phyloP scores from a whole-genome alignment of 2,888 invertebrate genomes.

The Orthosia gracilis region DNA sequence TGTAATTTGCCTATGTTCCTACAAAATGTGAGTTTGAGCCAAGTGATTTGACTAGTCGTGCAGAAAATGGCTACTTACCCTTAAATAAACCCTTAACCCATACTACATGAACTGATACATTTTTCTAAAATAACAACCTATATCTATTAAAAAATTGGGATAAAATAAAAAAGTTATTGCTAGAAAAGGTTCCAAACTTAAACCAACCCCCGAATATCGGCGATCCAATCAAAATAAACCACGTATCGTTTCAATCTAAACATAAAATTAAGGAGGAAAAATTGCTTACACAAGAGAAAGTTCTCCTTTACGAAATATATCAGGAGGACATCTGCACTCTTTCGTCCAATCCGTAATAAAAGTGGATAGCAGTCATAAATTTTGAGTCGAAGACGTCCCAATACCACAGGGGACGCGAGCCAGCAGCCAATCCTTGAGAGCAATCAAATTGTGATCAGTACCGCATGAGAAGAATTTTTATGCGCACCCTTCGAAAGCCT shows the following conservation, averaged over 20 bases:
- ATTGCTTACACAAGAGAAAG: slow-evolving; percentile 65
- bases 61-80: background rate
- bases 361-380: slow-evolving; percentile 85
- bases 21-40: background rate
- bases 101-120: too few species aligned
- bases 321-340: slow-evolving; percentile 84
- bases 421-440: slow-evolving; percentile 73
- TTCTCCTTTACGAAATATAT: slow-evolving; percentile 73
- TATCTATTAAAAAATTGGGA: slow-evolving; percentile 24
- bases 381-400: slow-evolving; percentile 76
- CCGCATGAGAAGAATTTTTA: slow-evolving; percentile 85
- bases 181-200: slow-evolving; percentile 4
- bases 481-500: slow-evolving; percentile 81
- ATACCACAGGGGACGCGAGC: slow-evolving; percentile 74
- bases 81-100: too few species aligned
- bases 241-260: slow-evolving; percentile 67
- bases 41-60: background rate
- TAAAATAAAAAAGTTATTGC: slow-evolving; percentile 32
- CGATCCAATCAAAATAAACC: slow-evolving; percentile 64
- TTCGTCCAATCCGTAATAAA: slow-evolving; percentile 88
- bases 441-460: slow-evolving; percentile 88
- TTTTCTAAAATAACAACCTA: background rate
- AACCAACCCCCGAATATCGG: slow-evolving; percentile 34
- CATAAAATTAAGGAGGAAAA: slow-evolving; percentile 68
- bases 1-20: background rate